These are phyloP conservation scores for Orussus abietinus DNA, from an alignment of 1,140 invertebrate genomes.

Conservation along the genomic window DNA sequence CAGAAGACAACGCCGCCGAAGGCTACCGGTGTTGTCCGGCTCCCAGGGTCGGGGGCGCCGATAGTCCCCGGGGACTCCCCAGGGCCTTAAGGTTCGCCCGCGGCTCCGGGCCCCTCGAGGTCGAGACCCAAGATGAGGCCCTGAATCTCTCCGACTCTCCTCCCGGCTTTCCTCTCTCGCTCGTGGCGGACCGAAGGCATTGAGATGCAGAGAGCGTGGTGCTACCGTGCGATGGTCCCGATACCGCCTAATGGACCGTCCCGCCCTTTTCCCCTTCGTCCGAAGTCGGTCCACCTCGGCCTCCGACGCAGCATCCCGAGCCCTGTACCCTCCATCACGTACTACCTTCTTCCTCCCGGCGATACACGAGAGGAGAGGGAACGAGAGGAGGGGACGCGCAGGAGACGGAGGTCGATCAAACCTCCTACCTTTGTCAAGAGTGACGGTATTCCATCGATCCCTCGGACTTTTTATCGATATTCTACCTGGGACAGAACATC, in stretches of 20 bases:
- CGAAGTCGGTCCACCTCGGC: slow-evolving; percentile 3
- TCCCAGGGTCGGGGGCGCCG: slow-evolving; percentile 23
- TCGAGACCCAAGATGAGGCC: slow-evolving; percentile 13
- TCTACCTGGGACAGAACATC: too few species aligned
- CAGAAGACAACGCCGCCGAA: slow-evolving; percentile 42
- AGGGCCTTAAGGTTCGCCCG: slow-evolving; percentile 25
- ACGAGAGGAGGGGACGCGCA: not conserved
- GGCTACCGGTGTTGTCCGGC: slow-evolving; percentile 48
- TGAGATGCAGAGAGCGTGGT: slow-evolving; percentile 55
- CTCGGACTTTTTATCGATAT: too few species aligned
- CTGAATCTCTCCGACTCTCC: slow-evolving; percentile 23
- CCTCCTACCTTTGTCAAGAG: slow-evolving; percentile 4
- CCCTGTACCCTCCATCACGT: too few species aligned
- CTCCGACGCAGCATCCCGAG: not conserved
- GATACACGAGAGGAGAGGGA: not conserved
- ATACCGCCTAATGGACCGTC: slow-evolving; percentile 54
- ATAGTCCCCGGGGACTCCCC: slow-evolving; percentile 18
- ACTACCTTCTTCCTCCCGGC: too few species aligned
- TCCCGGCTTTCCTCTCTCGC: slow-evolving; percentile 26
- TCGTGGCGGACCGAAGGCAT: slow-evolving; percentile 30
- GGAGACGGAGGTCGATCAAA: slow-evolving; percentile 1
- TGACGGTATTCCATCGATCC: too few species aligned
- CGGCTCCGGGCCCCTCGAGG: slow-evolving; percentile 4
- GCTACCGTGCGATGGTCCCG: slow-evolving; percentile 55
- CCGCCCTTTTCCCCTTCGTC: slow-evolving; percentile 33